Percentiles rank a stretch among this genome's conserved stretches.
Conservation (phyloP, 1,140 invertebrate species). For the Cherax destructor region DNA sequence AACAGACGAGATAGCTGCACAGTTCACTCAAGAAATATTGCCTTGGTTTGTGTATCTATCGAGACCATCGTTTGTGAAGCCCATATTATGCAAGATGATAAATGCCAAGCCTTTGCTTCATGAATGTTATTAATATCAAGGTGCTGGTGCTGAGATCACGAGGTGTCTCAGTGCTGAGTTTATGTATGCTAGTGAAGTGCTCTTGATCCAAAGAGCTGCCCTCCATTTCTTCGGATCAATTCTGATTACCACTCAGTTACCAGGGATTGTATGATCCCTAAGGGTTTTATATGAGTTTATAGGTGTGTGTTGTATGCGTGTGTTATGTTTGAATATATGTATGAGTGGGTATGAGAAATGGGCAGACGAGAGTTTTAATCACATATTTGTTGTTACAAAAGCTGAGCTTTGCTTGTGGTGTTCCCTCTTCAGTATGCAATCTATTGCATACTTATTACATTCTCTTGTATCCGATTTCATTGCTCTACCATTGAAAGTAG, state of each 20-base stretch:
- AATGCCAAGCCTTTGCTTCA: neutral
- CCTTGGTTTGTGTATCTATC: neutral
- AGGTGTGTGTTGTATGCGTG: constrained; percentile 11
- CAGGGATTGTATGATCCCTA: too few species aligned
- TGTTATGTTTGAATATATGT: neutral
- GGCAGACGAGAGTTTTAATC: too few species aligned
- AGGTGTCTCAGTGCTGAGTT: neutral
- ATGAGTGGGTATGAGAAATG: too few species aligned
- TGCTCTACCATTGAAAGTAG: too few species aligned
- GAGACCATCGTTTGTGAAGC: neutral
- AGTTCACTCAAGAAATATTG: neutral
- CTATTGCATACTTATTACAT: too few species aligned
- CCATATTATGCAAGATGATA: neutral
- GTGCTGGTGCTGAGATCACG: neutral
- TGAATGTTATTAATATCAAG: neutral
- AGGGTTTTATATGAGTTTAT: neutral
- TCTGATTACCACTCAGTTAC: too few species aligned
- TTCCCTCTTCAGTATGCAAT: too few species aligned
- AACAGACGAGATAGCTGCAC: neutral
- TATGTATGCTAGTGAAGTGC: neutral
- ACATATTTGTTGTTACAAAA: too few species aligned
- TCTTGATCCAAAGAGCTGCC: too few species aligned
- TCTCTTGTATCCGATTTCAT: too few species aligned
- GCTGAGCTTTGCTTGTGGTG: too few species aligned
- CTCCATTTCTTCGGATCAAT: too few species aligned